These are phyloP conservation scores for Epizoanthus rinbou DNA, from an alignment of 92 coral and sea anemone genomes.

Conservation along the genomic window DNA sequence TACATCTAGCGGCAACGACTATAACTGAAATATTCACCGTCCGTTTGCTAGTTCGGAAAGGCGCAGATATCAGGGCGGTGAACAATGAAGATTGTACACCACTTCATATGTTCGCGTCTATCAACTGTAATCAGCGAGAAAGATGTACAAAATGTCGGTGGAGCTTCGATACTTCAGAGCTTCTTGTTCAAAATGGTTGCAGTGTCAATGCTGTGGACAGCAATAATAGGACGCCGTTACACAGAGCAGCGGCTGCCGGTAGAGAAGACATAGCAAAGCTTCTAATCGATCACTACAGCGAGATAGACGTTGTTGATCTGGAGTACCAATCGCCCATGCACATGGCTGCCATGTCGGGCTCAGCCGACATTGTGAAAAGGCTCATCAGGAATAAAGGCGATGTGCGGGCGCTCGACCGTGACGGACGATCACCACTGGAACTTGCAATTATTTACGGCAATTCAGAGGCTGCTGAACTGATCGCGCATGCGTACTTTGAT, in stretches of 20 bases:
- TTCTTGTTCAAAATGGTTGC: slow-evolving; percentile 65
- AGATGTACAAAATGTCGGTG: slow-evolving; percentile 70
- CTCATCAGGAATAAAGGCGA: slow-evolving; percentile 63
- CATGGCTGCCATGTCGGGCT: slow-evolving; percentile 69
- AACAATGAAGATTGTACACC: slow-evolving; percentile 76
- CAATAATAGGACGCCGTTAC: slow-evolving; percentile 69
- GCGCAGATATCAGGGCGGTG: slow-evolving; percentile 63
- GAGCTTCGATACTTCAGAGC: slow-evolving; percentile 77
- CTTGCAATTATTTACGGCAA: slow-evolving; percentile 49
- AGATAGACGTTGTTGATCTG: slow-evolving; percentile 36
- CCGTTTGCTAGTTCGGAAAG: slow-evolving; percentile 66
- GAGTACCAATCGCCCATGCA: slow-evolving; percentile 64
- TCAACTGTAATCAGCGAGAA: slow-evolving; percentile 62
- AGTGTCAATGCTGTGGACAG: slow-evolving; percentile 65
- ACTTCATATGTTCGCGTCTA: slow-evolving; percentile 66
- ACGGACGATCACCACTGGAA: slow-evolving; percentile 64
- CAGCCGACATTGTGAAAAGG: slow-evolving; percentile 50
- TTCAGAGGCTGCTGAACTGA: slow-evolving; percentile 11
- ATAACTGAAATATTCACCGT: slow-evolving; percentile 79
- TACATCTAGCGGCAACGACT: slow-evolving; percentile 75
- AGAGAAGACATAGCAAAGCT: slow-evolving; percentile 79
- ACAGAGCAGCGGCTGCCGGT: slow-evolving; percentile 70
- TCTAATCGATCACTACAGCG: slow-evolving; percentile 66
- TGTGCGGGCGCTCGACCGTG: slow-evolving; percentile 52
- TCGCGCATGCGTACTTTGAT: slow-evolving; percentile 24